Evolutionary conservation across 2,888 invertebrate species (phyloP), one percentile per base, ranked within the genome.

Genomic region (Apoderus coryli): DNA sequence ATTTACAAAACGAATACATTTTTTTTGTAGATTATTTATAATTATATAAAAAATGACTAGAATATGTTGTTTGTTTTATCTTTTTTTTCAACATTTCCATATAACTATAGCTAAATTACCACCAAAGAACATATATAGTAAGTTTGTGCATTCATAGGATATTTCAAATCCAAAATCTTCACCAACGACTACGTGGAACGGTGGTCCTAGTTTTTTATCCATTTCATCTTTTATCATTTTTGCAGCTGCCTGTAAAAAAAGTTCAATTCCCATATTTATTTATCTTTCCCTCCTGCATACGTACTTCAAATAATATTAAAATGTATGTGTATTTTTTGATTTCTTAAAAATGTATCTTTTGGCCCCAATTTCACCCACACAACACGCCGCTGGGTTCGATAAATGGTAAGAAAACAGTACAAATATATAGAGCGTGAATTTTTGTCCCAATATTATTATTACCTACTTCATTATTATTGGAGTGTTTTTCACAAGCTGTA

Each of bases 181-280:
- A 4, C 95, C 95, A 3, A 95, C 81, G 1, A 93, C 80, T n/a
- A 81, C 86, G 59, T 90, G 88, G 74, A 92, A 93, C 35, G 88
- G 79, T 1, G 86, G 77, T 3, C 93, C 93, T 57, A 88, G 92
- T 56, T 88, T 89, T 60, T 89, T 90, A 60, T 95, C 95, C 79
- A 95, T 76, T 25, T 75, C 71, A 48, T 95, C 92, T 60, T 95
- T 95, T 32, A 95, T 86, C 70, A 84, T 76, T 44, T 72, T 76
- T n/a, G 95, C 89, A 1, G 92, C 92, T 42, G 72, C 67, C 73
- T 90, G 36, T 39, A 38, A 37, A 19, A n/a, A 19, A 7, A 19
- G 19, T 19, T 7, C 7, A 19, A 19, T 7, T 19, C n/a, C n/a
- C n/a, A n/a, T n/a, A n/a, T n/a, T n/a, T n/a, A n/a, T n/a, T n/a